Base-by-base conservation (phyloP, 2,797 vertebrate species). In the Eulemur coronatus region DNA sequence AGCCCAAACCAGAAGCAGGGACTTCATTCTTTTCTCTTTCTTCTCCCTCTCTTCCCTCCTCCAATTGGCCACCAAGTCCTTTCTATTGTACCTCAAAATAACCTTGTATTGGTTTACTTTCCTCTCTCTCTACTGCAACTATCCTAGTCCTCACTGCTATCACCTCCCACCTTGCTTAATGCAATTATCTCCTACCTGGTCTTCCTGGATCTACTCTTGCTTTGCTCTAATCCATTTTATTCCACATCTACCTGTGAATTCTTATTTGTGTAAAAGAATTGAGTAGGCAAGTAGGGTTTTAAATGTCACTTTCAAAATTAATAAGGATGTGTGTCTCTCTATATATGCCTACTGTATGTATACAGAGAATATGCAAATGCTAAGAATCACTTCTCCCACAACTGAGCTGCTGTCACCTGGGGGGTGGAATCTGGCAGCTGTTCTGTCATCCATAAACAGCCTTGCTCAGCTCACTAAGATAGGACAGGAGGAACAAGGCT, bases 301-400 rank as follows among this genome's bases (percentile, higher is more conserved):
- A 97, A 96, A 97, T 95, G 61, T 70, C 96, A 92, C 79, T 95
- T 97, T 93, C 82, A 75, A 92, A 96, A 95, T 87, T 84, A 91
- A 96, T 94, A 84, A 89, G 84, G 93, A 87, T 82, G 24, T 93
- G 52, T 88, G 28, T 93, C 76, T 94, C 33, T 96, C 93, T 96
- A 35, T 96, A 93, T 94, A 69, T 91, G 28, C 92, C 93, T 82
- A 92, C 93, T 97, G 95, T 97, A 79, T 84, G 94, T 95, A 92
- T 79, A 97, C 94, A 95, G 95, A 70, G 88, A 92, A 89, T 67
- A 95, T 96, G 96, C 85, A 97, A 69, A 97, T 97, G 95, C 72
- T 79, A 63, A 96, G 95, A 94, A 41, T 93, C 84, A 91, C 92
- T 97, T 93, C 95, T 79, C 93, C 86, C 94, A 95, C 90, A 76